Evolutionary conservation across 23 tunicate genomes (phyloP), one percentile per base, ranked within the genome.

Genomic region (Trididemnum miniatum): DNA sequence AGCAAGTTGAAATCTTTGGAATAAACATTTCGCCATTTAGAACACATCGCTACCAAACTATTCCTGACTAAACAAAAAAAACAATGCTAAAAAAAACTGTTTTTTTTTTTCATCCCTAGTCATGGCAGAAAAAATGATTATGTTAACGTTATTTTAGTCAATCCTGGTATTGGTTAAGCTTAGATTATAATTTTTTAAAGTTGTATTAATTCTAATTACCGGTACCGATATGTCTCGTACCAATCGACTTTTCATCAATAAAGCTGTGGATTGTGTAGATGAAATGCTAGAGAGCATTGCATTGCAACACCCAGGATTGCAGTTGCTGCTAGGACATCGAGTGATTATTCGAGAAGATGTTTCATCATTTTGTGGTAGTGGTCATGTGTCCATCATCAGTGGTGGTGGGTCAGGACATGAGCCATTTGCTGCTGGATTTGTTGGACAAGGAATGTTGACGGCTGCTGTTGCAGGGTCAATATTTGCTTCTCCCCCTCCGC

Each of bases 351-450:
- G 98, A 7, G 89, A 84, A 78, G 98, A 88, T 66, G 77, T 83
- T 22, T 62, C 31, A 36, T 30, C 63, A 9, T 73, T 91, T 69
- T 69, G 81, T 34, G 50, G 71, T 9, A 27, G 64, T 5, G 82
- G 73, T 0, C 80, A 79, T 1, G 96, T 90, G 62, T 34, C 83
- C 12, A 49, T 91, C 18, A 88, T 96, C 27, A 82, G 94, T 83
- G 99, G 99, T 51, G 99, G 99, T 0, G 99, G 99, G 1, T 87
- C 94, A 31, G 99, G 99, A 9, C 99, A 96, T 81, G 99, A 96
- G 65, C 99, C 99, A 66, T 96, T 96, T 91, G 89, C 97, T 24
- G 94, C 94, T 34, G 99, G 99, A 27, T 88, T 87, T 85, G 99
- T 96, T 51, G 99, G 99, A 27, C 32, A 77, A 65, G 99, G 99